Conservation (phyloP, 2,113 vertebrate genomes). For the Leucopsar rothschildi region DNA sequence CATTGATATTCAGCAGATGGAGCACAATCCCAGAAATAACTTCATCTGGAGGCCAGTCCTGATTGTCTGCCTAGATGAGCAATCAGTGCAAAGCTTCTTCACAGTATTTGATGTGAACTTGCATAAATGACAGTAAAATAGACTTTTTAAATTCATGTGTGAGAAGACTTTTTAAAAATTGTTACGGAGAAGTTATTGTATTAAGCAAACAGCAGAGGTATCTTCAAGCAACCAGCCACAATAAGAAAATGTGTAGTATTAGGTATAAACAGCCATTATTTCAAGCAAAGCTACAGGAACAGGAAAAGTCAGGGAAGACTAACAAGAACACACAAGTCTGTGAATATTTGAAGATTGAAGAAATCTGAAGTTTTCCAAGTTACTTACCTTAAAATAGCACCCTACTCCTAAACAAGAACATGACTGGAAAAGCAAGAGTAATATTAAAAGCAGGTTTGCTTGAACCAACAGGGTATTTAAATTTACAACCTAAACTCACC, state of each 20-base stretch:
- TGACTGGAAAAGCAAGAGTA: constrained; percentile 33
- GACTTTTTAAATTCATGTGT: background rate
- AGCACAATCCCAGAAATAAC: background rate
- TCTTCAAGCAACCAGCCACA: constrained; percentile 41
- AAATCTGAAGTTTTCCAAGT: background rate
- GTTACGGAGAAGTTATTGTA: constrained; percentile 52
- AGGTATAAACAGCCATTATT: constrained; percentile 45
- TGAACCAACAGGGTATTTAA: constrained; percentile 28
- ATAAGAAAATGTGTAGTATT: constrained; percentile 24
- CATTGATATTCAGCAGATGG: background rate
- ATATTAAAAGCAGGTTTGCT: constrained; percentile 48
- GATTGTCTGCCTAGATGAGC: background rate
- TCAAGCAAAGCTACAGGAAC: constrained; percentile 43
- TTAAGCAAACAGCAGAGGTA: constrained; percentile 20
- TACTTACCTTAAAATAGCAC: constrained; percentile 46
- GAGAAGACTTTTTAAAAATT: background rate
- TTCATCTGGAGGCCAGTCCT: background rate
- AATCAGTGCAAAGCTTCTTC: background rate
- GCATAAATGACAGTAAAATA: background rate
- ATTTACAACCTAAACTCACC: constrained; percentile 87
- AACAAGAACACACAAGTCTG: constrained; percentile 12
- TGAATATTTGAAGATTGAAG: constrained; percentile 23
- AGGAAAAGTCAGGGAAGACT: constrained; percentile 41
- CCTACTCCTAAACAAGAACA: constrained; percentile 42
- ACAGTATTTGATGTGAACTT: background rate